Base-by-base conservation (phyloP, 1,140 invertebrate genomes). In the Meloidogyne floridensis region DNA sequence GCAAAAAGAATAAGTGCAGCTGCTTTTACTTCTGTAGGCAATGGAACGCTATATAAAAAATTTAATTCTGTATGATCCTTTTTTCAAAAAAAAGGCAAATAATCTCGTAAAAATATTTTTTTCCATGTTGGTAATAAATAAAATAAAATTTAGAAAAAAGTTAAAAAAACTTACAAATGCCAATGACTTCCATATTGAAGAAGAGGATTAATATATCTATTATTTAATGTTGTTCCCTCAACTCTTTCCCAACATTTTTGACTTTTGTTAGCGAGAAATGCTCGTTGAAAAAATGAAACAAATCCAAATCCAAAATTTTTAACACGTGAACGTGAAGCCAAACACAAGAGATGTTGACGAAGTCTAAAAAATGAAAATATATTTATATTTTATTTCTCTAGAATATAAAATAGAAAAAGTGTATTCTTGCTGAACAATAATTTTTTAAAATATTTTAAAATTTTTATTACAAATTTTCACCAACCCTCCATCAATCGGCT, bases 1-100 rank as follows among this genome's bases (percentile, higher is more conserved):
- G 81, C 70, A 53, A 82, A 81, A 59, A 82, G 75, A 42, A 81
- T 20, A 18, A 81, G 51, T 51, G 80, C 80, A 51, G 53, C 74
- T 32, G 80, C 80, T 47, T 80, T 80, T 70, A 80, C 77, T 80
- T 80, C 80, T 3, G 65, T 73, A 15, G 80, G 76, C 18, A 80
- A 18, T 42, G 74, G 74, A 73, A 80, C 32, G 18, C 80, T 80
- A 72, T 65, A 47, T 6, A 32, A 32, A 32, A 32, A 32, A 32
- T 32, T 32, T 32, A 32, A 32, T 32, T 32, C 32, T 32, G 32
- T 32, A 0, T 32, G 32, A 32, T 32, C 32, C 32, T 1, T 32
- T 15, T 59, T 59, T 59, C 3, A 59, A 59, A 59, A 56, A 56
- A 56, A 56, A 10, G 10, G 6, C 1, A 56, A 56, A 56, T 56